A percentile compares a stretch with the other conserved stretches of the same genome.
These are phyloP conservation scores for human DNA, from an alignment of 2,113 vertebrate species.

Conservation along the genomic window DNA sequence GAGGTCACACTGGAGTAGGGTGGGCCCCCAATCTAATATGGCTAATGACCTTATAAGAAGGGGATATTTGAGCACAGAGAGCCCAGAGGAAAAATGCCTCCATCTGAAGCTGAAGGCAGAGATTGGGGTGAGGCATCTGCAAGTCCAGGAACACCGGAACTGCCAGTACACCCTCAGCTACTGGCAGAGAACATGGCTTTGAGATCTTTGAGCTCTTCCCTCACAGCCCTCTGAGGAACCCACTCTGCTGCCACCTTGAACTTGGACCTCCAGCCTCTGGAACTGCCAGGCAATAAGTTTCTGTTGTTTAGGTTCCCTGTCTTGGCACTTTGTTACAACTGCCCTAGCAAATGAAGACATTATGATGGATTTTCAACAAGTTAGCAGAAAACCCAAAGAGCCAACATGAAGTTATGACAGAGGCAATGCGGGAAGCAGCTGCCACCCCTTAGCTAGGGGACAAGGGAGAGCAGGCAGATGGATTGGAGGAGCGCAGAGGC, in stretches of 20 bases:
- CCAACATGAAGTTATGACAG: fast-evolving
- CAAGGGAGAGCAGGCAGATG: background rate
- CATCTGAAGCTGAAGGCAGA: background rate
- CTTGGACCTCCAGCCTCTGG: background rate
- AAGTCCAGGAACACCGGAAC: fast-evolving
- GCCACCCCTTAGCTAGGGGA: fast-evolving
- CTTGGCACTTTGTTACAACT: fast-evolving
- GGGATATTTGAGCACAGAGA: fast-evolving
- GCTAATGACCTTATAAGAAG: too few relatives aligned
- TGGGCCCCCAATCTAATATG: fast-evolving
- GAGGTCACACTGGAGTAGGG: background rate
- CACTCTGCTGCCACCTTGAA: fast-evolving
- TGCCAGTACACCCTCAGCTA: background rate
- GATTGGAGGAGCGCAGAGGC: fast-evolving
- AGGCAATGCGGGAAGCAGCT: fast-evolving
- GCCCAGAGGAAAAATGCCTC: fast-evolving
- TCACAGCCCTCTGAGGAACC: fast-evolving
- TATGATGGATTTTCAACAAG: fast-evolving
- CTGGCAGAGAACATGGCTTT: fast-evolving
- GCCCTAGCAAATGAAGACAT: too few relatives aligned
- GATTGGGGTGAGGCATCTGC: fast-evolving
- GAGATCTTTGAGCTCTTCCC: too few relatives aligned
- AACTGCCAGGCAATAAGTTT: fast-evolving
- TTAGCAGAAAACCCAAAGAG: fast-evolving
- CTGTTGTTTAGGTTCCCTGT: fast-evolving